These are phyloP conservation scores for Leptopilina syphax DNA, from an alignment of 2,888 invertebrate genomes.

Conservation along the genomic window DNA sequence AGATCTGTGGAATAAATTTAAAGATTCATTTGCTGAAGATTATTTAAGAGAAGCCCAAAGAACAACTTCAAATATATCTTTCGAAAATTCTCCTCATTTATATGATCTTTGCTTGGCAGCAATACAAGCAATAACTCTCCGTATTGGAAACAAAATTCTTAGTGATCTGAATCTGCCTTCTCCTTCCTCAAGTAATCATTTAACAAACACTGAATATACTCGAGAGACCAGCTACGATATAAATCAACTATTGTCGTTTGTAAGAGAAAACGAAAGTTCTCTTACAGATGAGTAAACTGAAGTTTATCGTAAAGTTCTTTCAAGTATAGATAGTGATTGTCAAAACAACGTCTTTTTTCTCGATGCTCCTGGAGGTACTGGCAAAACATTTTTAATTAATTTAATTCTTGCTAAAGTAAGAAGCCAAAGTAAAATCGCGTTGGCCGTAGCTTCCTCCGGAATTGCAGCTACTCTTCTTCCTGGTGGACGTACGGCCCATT, in stretches of 20 bases:
- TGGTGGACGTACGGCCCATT: no score
- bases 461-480: no score
- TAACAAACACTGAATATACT: constrained; percentile 56
- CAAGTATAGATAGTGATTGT: constrained; percentile 55
- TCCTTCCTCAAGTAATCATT: background rate
- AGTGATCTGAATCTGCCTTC: background rate
- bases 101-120: background rate
- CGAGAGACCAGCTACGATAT: constrained; percentile 59
- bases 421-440: constrained; percentile 60
- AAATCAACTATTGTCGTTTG: constrained; percentile 48
- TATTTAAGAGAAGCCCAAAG: background rate
- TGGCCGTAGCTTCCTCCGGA: constrained; percentile 61
- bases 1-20: constrained; percentile 26
- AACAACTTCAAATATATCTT: background rate
- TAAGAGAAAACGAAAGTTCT: constrained; percentile 47
- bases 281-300: constrained; percentile 49
- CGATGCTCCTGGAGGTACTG: constrained; percentile 70
- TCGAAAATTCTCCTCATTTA: background rate
- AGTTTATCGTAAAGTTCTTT: constrained; percentile 51
- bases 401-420: constrained; percentile 70
- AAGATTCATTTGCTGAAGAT: constrained; percentile 23
- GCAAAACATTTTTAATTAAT: constrained; percentile 73
- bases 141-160: background rate
- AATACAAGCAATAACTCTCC: background rate
- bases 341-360: constrained; percentile 54